A percentile compares a stretch with the other conserved stretches of the same genome.
Conservation (phyloP, 2,888 invertebrate species). For the Desoria tigrina region DNA sequence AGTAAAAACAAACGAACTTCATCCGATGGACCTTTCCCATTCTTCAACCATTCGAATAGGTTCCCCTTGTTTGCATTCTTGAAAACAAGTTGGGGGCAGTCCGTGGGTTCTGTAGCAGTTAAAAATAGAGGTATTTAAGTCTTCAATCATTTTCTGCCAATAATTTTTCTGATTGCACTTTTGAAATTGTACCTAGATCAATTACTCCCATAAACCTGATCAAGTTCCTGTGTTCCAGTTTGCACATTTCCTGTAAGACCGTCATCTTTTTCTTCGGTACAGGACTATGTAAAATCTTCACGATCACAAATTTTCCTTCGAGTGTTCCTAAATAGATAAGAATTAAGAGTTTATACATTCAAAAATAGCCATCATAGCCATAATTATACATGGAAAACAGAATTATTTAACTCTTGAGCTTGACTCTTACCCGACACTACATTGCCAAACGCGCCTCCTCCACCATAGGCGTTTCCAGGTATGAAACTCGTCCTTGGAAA, state of each 20-base stretch:
- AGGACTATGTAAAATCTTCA: conserved; percentile 25
- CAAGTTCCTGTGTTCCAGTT: conserved; percentile 25
- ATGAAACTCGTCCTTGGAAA: conserved; percentile 9
- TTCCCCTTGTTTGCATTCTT: background rate
- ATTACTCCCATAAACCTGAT: conserved; percentile 23
- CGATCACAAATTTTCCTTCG: conserved; percentile 10
- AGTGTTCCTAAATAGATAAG: conserved; percentile 14
- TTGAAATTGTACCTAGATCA: conserved; percentile 16
- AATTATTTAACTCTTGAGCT: too few relatives aligned
- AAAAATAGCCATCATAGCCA: too few relatives aligned
- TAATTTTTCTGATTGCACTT: background rate
- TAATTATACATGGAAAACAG: too few relatives aligned
- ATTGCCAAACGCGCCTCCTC: conserved; percentile 17
- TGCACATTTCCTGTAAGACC: conserved; percentile 17
- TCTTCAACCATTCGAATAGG: conserved; percentile 7
- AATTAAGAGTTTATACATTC: too few relatives aligned
- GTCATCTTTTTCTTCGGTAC: conserved; percentile 1
- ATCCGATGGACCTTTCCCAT: conserved; percentile 1
- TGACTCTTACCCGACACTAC: conserved; percentile 19
- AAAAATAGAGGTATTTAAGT: too few relatives aligned
- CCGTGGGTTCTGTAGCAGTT: background rate
- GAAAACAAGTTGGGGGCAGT: conserved; percentile 14
- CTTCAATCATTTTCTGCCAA: too few relatives aligned
- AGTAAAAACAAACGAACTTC: background rate
- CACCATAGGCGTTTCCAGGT: conserved; percentile 9